Evolutionary conservation across 64 coral and sea anemone species (phyloP).

Genomic region (Dendrophyllia cribrosa): DNA sequence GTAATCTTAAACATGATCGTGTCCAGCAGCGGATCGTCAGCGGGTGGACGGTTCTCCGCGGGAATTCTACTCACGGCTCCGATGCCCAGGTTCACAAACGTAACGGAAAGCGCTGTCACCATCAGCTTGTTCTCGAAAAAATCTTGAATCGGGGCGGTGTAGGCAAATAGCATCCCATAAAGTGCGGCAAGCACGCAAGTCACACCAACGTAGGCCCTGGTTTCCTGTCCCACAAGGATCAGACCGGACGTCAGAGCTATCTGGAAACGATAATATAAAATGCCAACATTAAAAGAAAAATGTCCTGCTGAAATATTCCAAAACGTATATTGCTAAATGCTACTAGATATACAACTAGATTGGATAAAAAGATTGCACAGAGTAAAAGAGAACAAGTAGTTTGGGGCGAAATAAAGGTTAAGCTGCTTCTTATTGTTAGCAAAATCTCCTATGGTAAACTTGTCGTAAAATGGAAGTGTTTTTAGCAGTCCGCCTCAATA

Average conservation of each 20-base stretch:
- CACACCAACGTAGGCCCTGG: slow-evolving; percentile 32
- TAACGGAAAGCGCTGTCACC: slow-evolving; percentile 35
- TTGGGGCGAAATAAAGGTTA: too few relatives aligned
- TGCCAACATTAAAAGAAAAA: too few relatives aligned
- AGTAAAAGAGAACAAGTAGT: too few relatives aligned
- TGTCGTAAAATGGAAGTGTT: too few relatives aligned
- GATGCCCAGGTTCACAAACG: slow-evolving; percentile 49
- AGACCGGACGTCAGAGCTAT: slow-evolving; percentile 27
- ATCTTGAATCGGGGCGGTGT: slow-evolving; percentile 39
- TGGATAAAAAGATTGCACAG: too few relatives aligned
- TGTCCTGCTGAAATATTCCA: too few relatives aligned
- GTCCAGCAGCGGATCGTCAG: not conserved
- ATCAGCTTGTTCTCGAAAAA: slow-evolving; percentile 46
- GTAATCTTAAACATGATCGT: slow-evolving; percentile 1
- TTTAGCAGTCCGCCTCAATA: too few relatives aligned
- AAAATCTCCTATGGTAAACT: too few relatives aligned
- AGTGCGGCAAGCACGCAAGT: slow-evolving; percentile 31
- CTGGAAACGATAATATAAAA: not conserved
- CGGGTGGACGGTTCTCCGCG: not conserved
- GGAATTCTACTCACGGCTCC: slow-evolving; percentile 52
- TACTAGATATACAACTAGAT: too few relatives aligned
- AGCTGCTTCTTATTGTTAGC: too few relatives aligned
- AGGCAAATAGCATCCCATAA: slow-evolving; percentile 54
- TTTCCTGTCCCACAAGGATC: slow-evolving; percentile 53
- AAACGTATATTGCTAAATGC: too few relatives aligned